Evolutionary conservation across 2,797 vertebrate genomes (phyloP).

Genomic region (Cyclopterus lumpus): DNA sequence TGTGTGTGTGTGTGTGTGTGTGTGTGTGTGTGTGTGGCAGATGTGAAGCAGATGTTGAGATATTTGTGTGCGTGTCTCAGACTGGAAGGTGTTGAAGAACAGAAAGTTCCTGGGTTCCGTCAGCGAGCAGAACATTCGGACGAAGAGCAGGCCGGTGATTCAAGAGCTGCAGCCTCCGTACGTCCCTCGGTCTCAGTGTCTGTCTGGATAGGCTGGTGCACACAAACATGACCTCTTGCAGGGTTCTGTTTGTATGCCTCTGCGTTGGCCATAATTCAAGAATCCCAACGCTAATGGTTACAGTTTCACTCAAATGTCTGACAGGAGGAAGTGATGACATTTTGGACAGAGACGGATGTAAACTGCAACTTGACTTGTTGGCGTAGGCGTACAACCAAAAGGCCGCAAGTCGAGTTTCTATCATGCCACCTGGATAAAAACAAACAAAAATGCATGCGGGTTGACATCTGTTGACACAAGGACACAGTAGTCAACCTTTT

Average conservation of each 20-base stretch:
- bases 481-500: not conserved
- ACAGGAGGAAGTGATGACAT: too few species aligned
- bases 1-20: not conserved
- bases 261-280: not conserved
- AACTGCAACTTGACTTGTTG: too few species aligned
- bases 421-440: not conserved
- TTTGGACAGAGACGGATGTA: too few species aligned
- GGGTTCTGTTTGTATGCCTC: not conserved
- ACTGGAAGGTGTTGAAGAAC: slow-evolving; percentile 90
- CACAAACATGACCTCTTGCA: not conserved
- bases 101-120: slow-evolving; percentile 89
- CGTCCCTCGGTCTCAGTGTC: slow-evolving; percentile 8
- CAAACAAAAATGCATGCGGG: too few species aligned
- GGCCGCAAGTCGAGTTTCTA: too few species aligned
- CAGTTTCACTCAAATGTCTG: too few species aligned
- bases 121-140: slow-evolving; percentile 89
- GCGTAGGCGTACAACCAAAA: too few species aligned
- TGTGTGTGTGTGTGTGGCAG: not conserved
- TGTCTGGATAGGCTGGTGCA: not conserved
- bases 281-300: too few species aligned
- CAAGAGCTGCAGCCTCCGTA: slow-evolving; percentile 85
- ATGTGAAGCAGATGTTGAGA: not conserved
- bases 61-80: slow-evolving; percentile 64
- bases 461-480: not conserved
- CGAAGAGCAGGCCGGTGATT: slow-evolving; percentile 85